These are phyloP conservation scores for Leptonema lineaticorne DNA, from an alignment of 1,140 invertebrate species.

Conservation along the genomic window DNA sequence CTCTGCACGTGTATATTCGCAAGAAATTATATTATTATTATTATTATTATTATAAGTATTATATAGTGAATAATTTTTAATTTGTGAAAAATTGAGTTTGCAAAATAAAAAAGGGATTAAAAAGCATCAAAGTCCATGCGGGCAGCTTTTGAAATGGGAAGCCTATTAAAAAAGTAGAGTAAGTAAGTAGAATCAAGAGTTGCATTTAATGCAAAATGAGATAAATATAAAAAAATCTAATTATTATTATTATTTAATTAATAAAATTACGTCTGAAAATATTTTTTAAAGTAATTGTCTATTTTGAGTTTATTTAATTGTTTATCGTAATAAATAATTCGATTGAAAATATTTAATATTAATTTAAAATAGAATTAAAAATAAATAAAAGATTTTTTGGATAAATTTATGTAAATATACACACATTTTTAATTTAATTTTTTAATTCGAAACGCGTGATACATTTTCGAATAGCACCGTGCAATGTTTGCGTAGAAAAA, in stretches of 20 bases:
- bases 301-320: too few species aligned
- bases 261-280: too few species aligned
- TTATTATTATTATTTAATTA: too few species aligned
- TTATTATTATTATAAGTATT: not conserved
- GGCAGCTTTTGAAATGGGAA: slow-evolving; percentile 27
- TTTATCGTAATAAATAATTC: not conserved
- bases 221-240: too few species aligned
- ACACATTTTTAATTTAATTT: not conserved
- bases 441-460: not conserved
- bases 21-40: not conserved
- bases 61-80: not conserved
- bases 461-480: not conserved
- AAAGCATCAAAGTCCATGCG: slow-evolving; percentile 21
- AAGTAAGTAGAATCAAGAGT: not conserved
- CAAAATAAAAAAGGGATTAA: slow-evolving; percentile 3
- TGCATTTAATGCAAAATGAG: not conserved
- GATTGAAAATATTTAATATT: not conserved
- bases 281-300: not conserved
- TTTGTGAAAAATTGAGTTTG: slow-evolving; percentile 4
- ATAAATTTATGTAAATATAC: not conserved
- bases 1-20: not conserved
- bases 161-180: slow-evolving; percentile 28
- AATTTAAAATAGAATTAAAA: not conserved
- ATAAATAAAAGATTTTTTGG: not conserved
- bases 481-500: slow-evolving; percentile 21